These are phyloP conservation scores for Torymus tubicola DNA, from an alignment of 2,888 invertebrate species.

Conservation along the genomic window DNA sequence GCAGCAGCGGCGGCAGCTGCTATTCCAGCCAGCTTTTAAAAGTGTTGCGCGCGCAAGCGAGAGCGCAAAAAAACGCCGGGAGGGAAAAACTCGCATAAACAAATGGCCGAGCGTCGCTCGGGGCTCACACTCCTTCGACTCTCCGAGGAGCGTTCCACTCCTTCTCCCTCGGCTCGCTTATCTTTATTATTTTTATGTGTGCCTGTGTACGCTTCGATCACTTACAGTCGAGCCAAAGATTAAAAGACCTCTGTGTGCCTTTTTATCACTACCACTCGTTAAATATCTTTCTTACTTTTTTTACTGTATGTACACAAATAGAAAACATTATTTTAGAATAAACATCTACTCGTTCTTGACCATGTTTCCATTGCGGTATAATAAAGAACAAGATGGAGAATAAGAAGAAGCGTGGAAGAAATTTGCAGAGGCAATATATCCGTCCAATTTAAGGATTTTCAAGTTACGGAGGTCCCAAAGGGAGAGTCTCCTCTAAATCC, in stretches of 20 bases:
- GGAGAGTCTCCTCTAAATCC: slow-evolving; percentile 1
- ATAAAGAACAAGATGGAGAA: slow-evolving; percentile 8
- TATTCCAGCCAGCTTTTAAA: slow-evolving; percentile 14
- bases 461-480: slow-evolving; percentile 1
- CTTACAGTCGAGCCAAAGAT: slow-evolving; percentile 1
- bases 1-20: not conserved
- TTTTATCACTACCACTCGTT: too few species aligned
- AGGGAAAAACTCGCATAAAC: slow-evolving; percentile 42
- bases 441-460: slow-evolving; percentile 55
- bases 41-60: slow-evolving; percentile 29
- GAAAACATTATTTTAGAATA: slow-evolving; percentile 18
- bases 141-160: not conserved
- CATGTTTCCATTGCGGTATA: slow-evolving; percentile 41
- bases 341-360: slow-evolving; percentile 26
- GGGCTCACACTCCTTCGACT: not conserved
- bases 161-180: not conserved
- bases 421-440: slow-evolving; percentile 47
- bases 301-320: not conserved
- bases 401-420: slow-evolving; percentile 16
- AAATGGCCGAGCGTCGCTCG: slow-evolving; percentile 41
- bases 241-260: not conserved
- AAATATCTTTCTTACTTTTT: too few species aligned
- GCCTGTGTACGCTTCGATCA: slow-evolving; percentile 11
- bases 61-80: slow-evolving; percentile 8
- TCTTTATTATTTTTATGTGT: slow-evolving; percentile 34